A percentile compares a stretch with the other conserved stretches of the same genome.
Evolutionary conservation across 2,888 invertebrate genomes (phyloP).

Genomic region (Seira musarum): DNA sequence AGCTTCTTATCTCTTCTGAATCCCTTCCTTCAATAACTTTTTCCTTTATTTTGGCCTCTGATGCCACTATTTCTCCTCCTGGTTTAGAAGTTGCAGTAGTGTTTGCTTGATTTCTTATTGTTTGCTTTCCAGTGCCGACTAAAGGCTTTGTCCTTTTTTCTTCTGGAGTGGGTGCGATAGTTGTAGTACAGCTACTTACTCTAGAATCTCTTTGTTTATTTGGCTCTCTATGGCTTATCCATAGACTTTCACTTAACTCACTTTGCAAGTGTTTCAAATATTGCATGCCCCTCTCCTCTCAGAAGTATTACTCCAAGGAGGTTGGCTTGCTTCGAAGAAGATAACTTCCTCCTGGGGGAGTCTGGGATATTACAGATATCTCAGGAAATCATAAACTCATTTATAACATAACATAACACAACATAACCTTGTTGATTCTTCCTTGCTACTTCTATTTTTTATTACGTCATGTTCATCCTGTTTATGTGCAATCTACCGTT

Average conservation of each 20-base stretch:
- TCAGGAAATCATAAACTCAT: no score
- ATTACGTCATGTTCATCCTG: slow-evolving; percentile 21
- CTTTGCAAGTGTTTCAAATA: slow-evolving; percentile 48
- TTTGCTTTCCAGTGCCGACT: neutral
- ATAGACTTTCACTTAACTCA: slow-evolving; percentile 42
- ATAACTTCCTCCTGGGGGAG: neutral
- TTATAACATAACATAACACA: neutral
- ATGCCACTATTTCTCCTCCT: neutral
- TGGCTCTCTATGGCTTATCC: slow-evolving; percentile 59
- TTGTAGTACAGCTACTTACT: slow-evolving; percentile 20
- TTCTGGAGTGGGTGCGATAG: neutral
- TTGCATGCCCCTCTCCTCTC: slow-evolving; percentile 39
- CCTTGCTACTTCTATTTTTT: neutral
- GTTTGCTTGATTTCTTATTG: slow-evolving; percentile 14
- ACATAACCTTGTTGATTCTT: slow-evolving; percentile 5
- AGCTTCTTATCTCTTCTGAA: slow-evolving; percentile 25
- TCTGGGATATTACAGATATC: neutral
- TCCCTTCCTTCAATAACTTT: neutral
- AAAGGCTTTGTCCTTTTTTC: neutral
- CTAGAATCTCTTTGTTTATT: slow-evolving; percentile 51
- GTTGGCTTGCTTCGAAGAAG: neutral
- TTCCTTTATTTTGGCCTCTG: neutral
- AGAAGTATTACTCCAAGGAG: neutral
- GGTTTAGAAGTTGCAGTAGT: neutral
- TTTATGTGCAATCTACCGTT: neutral